phyloP scores from a whole-genome alignment of 1,140 invertebrate genomes.

The Drosophila kohkoa region DNA sequence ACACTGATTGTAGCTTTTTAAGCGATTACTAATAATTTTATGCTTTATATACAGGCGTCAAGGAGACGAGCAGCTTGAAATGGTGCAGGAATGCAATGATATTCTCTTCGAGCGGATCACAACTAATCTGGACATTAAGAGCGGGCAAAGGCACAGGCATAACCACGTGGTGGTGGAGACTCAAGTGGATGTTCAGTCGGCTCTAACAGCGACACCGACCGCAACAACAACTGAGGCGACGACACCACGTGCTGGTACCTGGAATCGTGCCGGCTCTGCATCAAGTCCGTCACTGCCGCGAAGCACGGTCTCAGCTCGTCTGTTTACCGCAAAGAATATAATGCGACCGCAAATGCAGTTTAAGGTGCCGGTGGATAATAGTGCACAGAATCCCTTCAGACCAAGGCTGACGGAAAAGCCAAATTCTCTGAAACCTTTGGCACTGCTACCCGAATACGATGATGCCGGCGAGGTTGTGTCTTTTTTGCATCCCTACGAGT shows the following conservation, averaged over 20 bases:
- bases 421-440: conserved; percentile 93
- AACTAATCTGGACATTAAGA: conserved; percentile 89
- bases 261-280: conserved; percentile 61
- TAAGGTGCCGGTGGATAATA: conserved; percentile 94
- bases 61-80: conserved; percentile 90
- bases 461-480: conserved; percentile 87
- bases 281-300: conserved; percentile 16
- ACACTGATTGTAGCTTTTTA: no score
- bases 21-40: background rate
- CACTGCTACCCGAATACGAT: conserved; percentile 89
- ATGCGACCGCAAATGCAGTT: conserved; percentile 94
- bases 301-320: conserved; percentile 59
- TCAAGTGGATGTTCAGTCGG: conserved; percentile 85
- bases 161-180: conserved; percentile 85
- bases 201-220: conserved; percentile 45
- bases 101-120: conserved; percentile 92
- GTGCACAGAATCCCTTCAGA: conserved; percentile 89
- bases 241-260: conserved; percentile 76
- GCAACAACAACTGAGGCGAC: conserved; percentile 1
- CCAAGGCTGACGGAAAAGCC: conserved; percentile 95
- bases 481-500: conserved; percentile 96
- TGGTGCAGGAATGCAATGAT: conserved; percentile 92
- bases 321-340: conserved; percentile 91
- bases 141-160: conserved; percentile 86
- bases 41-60: conserved; percentile 81